A percentile compares a stretch with the other conserved stretches of the same genome.
These are phyloP conservation scores for Bergia sp. DNA, from an alignment of 92 coral and sea anemone genomes.

Conservation along the genomic window DNA sequence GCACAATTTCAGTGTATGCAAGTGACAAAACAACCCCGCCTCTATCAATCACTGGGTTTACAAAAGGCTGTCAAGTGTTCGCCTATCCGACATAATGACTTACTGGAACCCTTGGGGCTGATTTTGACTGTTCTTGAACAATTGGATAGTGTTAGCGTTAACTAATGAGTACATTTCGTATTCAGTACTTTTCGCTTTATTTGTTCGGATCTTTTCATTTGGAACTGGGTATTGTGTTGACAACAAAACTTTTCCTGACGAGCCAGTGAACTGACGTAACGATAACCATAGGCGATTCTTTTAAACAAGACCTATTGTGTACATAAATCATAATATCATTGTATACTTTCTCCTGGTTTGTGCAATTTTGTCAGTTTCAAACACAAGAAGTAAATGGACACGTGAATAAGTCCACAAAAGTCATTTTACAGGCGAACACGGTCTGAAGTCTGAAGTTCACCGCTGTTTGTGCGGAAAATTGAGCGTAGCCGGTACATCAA, in stretches of 20 bases:
- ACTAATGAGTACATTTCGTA: conserved; percentile 37
- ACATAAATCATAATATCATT: neutral
- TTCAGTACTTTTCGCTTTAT: conserved; percentile 27
- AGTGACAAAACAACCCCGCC: neutral
- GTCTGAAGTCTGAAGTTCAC: neutral
- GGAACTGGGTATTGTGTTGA: conserved; percentile 29
- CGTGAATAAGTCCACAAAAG: neutral
- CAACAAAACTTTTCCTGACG: conserved; percentile 19
- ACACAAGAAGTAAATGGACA: neutral
- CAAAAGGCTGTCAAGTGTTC: neutral
- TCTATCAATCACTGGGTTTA: neutral
- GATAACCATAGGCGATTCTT: neutral
- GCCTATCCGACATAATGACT: neutral
- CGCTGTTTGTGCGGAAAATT: neutral
- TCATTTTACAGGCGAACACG: neutral
- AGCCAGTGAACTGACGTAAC: conserved; percentile 16
- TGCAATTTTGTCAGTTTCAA: neutral
- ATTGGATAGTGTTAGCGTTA: neutral
- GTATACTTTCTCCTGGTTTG: neutral
- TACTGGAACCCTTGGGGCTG: conserved; percentile 45
- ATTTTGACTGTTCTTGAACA: conserved; percentile 15
- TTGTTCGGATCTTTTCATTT: conserved; percentile 33
- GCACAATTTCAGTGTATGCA: neutral
- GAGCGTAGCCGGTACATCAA: neutral
- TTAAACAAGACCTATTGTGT: conserved; percentile 8